phyloP scores from a whole-genome alignment of 2,797 vertebrate species.

The Eulemur rubriventer region DNA sequence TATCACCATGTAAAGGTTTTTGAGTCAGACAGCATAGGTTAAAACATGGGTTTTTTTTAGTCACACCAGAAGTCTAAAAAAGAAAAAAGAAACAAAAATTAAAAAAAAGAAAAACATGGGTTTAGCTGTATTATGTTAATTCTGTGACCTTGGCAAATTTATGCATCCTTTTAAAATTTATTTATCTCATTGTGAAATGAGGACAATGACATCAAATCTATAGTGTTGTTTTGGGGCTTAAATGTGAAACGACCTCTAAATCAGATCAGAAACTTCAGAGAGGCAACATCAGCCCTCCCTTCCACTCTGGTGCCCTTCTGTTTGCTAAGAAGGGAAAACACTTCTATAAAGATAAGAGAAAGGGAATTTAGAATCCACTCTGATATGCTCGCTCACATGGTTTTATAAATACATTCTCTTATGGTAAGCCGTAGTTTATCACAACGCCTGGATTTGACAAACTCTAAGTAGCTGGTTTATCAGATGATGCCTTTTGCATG shows the following conservation, averaged over 20 bases:
- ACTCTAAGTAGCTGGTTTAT: conserved; percentile 22
- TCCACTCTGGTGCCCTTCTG: background rate
- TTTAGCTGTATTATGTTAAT: background rate
- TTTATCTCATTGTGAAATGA: background rate
- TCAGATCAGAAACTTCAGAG: background rate
- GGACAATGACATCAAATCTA: background rate
- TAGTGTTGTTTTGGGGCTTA: background rate
- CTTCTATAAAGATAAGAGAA: conserved; percentile 28
- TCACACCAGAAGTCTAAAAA: too few species aligned
- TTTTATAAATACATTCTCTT: conserved; percentile 23
- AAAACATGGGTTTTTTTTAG: background rate
- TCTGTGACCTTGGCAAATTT: background rate
- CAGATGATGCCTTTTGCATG: conserved; percentile 8
- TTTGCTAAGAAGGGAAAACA: conserved; percentile 5
- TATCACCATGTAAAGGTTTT: background rate
- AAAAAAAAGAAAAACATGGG: background rate
- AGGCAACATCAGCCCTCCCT: background rate
- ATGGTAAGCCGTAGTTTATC: conserved; percentile 30
- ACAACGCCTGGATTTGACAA: background rate
- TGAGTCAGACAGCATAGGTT: background rate
- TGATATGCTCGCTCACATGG: background rate
- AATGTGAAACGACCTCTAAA: background rate
- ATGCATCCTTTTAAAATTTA: background rate
- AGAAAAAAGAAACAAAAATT: too few species aligned
- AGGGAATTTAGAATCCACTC: background rate